Evolutionary conservation across 2,113 vertebrate genomes (phyloP).

Genomic region (Stegostoma tigrinum): DNA sequence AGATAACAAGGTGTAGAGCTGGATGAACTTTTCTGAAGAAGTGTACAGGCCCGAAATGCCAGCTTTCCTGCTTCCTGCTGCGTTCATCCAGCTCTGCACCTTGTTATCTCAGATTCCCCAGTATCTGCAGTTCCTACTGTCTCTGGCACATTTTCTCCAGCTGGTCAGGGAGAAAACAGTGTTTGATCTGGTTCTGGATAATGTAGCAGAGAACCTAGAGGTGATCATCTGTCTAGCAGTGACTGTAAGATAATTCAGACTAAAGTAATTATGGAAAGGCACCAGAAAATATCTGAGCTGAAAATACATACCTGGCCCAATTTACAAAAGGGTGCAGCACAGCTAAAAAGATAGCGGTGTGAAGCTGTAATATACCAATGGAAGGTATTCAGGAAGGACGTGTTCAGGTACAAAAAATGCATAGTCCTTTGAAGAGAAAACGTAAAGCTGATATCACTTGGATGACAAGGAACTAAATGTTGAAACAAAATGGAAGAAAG

Average conservation of each 20-base stretch:
- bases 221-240: neutral
- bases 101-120: too few relatives aligned
- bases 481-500: neutral
- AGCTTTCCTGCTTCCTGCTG: too few relatives aligned
- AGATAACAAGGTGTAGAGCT: too few relatives aligned
- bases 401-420: neutral
- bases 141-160: neutral
- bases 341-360: neutral
- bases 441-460: neutral
- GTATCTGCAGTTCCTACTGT: too few relatives aligned
- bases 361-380: neutral
- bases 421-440: neutral
- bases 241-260: neutral
- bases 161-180: neutral
- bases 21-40: too few relatives aligned
- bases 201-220: neutral
- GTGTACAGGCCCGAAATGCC: too few relatives aligned
- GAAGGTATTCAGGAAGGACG: neutral
- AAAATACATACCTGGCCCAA: neutral
- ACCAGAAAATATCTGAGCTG: neutral
- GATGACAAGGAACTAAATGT: neutral
- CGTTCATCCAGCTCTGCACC: too few relatives aligned
- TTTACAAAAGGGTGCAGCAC: too few relatives aligned
- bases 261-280: neutral
- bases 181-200: neutral